These are phyloP conservation scores for Sebastolobus alascanus DNA, from an alignment of 2,797 vertebrate species.

Conservation along the genomic window DNA sequence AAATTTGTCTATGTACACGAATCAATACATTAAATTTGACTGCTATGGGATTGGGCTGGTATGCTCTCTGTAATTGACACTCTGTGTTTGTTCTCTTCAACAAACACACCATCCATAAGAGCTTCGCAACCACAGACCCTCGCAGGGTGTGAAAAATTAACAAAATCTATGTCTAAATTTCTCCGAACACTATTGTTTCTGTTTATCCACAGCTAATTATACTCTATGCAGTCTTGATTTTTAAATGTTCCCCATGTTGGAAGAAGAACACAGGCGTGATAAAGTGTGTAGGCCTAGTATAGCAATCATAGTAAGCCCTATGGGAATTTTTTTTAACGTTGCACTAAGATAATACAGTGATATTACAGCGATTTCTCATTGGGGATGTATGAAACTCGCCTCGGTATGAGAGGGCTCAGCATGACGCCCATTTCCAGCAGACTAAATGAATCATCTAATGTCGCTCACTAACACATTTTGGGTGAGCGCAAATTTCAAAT, in stretches of 20 bases:
- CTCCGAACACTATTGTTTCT: background rate
- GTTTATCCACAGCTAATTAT: background rate
- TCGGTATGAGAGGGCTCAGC: conserved; percentile 12
- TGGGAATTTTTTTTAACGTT: background rate
- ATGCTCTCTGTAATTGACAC: background rate
- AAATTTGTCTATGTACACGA: too few species aligned
- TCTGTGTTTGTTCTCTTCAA: background rate
- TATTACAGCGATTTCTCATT: conserved; percentile 22
- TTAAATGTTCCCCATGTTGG: background rate
- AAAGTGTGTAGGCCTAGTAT: background rate
- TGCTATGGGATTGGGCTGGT: too few species aligned
- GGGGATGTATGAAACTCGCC: background rate
- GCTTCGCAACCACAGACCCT: conserved; percentile 3
- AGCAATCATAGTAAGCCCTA: background rate
- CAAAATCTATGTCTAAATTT: conserved; percentile 6
- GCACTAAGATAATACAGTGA: background rate
- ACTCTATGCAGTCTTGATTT: background rate
- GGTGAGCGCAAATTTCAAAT: conserved; percentile 34
- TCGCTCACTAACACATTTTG: conserved; percentile 18
- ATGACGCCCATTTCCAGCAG: background rate
- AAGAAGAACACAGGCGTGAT: background rate
- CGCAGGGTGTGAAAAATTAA: background rate
- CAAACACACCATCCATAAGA: background rate
- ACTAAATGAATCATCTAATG: conserved; percentile 14
- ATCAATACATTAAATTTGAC: too few species aligned